Percentiles rank a stretch among this genome's conserved stretches.
phyloP scores from a whole-genome alignment of 2,113 vertebrate genomes.

The Strigops habroptila region DNA sequence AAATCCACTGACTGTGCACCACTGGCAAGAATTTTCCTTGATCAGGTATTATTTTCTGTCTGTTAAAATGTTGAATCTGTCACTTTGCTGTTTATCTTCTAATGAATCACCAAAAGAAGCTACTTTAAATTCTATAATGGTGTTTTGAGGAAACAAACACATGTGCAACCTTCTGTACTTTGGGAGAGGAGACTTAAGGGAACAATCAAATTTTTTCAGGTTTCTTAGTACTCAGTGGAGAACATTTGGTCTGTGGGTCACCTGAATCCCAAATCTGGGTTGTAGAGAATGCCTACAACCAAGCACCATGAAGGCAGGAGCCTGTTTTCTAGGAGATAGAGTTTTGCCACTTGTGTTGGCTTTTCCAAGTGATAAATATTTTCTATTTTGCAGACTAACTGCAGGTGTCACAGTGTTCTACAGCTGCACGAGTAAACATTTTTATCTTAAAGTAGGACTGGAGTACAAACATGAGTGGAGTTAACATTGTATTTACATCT shows the following conservation, averaged over 20 bases:
- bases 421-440: neutral
- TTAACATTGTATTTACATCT: neutral
- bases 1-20: constrained; percentile 95
- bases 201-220: neutral
- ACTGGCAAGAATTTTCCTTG: constrained; percentile 91
- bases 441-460: neutral
- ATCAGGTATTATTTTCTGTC: constrained; percentile 82
- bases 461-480: neutral
- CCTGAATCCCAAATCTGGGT: neutral
- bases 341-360: neutral
- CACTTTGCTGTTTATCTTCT: neutral
- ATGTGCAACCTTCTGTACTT: neutral
- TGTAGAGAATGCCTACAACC: neutral
- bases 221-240: neutral
- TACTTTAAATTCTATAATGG: neutral
- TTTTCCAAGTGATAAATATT: neutral
- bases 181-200: neutral
- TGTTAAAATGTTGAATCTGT: neutral
- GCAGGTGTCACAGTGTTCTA: neutral
- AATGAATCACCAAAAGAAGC: neutral
- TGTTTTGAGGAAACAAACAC: neutral
- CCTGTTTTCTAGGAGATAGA: neutral
- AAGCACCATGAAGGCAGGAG: neutral
- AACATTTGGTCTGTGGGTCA: neutral
- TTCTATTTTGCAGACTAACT: neutral